A percentile compares a stretch with the other conserved stretches of the same genome.
Conservation (phyloP, 2,888 invertebrate species). For the Chesias legatella region DNA sequence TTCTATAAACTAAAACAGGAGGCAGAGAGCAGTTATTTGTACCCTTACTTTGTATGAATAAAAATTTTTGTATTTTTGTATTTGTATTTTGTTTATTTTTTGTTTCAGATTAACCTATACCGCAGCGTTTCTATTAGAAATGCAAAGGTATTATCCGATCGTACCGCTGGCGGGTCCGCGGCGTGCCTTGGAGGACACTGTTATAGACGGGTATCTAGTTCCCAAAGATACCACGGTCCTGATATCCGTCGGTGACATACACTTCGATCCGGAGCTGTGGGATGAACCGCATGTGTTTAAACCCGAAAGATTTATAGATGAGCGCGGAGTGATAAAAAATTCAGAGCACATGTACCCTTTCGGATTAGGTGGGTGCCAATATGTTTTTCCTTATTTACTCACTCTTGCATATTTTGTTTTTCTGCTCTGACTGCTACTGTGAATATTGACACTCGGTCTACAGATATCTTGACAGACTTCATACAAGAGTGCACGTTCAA, state of each 20-base stretch:
- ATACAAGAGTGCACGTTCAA: neutral
- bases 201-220: constrained; percentile 62
- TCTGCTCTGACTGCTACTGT: neutral
- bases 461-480: neutral
- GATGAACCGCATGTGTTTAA: constrained; percentile 79
- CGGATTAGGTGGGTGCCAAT: constrained; percentile 80
- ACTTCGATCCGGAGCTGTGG: constrained; percentile 78
- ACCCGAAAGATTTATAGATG: constrained; percentile 83
- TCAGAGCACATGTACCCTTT: constrained; percentile 82
- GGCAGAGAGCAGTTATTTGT: no score
- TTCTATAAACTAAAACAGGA: no score
- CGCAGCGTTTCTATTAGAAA: constrained; percentile 78
- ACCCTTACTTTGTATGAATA: no score
- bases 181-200: constrained; percentile 49
- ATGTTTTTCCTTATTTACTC: constrained; percentile 6
- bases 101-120: constrained; percentile 71
- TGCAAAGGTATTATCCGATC: constrained; percentile 78
- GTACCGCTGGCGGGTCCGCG: constrained; percentile 79
- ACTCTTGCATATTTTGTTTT: neutral
- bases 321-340: constrained; percentile 69
- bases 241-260: constrained; percentile 73
- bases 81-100: no score
- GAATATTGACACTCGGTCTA: neutral
- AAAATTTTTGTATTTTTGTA: no score
- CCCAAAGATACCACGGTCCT: constrained; percentile 78